phyloP scores from a whole-genome alignment of 2,797 vertebrate genomes.

The Poecilia wingei region DNA sequence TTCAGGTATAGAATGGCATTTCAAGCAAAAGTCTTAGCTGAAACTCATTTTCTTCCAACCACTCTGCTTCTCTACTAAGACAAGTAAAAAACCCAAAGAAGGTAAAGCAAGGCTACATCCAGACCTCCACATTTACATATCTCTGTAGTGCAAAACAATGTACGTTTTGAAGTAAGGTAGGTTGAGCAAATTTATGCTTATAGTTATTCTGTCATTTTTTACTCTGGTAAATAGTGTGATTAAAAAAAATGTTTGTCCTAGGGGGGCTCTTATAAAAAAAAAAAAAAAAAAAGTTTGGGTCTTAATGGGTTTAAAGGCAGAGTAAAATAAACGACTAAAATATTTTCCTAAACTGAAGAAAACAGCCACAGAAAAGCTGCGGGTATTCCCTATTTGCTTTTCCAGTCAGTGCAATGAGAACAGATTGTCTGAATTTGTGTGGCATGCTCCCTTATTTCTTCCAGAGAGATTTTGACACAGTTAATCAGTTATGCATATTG shows the following conservation, averaged over 20 bases:
- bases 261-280: not conserved
- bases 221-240: not conserved
- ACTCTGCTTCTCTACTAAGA: not conserved
- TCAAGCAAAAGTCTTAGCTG: not conserved
- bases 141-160: not conserved
- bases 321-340: slow-evolving; percentile 21
- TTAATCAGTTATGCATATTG: slow-evolving; percentile 57
- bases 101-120: not conserved
- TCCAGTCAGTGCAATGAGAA: slow-evolving; percentile 57
- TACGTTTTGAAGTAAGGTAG: not conserved
- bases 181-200: not conserved
- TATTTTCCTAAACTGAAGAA: slow-evolving; percentile 34
- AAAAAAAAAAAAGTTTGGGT: not conserved
- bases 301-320: not conserved
- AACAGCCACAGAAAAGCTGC: slow-evolving; percentile 27
- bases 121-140: not conserved
- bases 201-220: not conserved
- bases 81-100: not conserved
- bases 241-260: not conserved
- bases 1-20: not conserved
- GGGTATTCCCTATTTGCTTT: slow-evolving; percentile 35
- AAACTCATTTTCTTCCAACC: not conserved
- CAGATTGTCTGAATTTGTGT: slow-evolving; percentile 65
- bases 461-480: slow-evolving; percentile 50
- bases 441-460: slow-evolving; percentile 62